Conservation (phyloP, 1,140 invertebrate genomes). For the Spodoptera frugiperda region DNA sequence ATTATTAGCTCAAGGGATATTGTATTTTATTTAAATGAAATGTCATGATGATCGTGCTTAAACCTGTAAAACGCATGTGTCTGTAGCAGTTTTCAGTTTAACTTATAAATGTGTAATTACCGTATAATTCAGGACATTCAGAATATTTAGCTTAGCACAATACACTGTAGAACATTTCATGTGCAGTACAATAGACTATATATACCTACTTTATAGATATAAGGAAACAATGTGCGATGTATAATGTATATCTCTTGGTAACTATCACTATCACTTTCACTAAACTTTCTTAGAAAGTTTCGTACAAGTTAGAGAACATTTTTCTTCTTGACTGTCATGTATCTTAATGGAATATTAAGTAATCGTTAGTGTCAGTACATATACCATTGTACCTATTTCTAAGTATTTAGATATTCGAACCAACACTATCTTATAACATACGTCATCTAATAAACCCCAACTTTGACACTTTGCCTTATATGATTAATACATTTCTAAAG, state of each 20-base stretch:
- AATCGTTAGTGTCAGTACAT: conserved; percentile 33
- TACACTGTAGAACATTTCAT: conserved; percentile 21
- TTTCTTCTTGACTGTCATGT: conserved; percentile 20
- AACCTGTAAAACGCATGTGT: conserved; percentile 29
- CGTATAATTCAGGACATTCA: conserved; percentile 38
- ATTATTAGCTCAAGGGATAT: conserved; percentile 42
- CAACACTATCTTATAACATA: conserved; percentile 46
- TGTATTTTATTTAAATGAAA: conserved; percentile 28
- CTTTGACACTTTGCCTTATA: conserved; percentile 84
- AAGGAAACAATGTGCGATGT: conserved; percentile 30
- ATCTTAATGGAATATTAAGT: conserved; percentile 6
- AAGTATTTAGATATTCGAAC: conserved; percentile 53
- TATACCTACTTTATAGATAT: conserved; percentile 16
- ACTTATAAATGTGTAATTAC: not conserved
- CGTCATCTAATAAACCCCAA: conserved; percentile 71
- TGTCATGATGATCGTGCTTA: conserved; percentile 17
- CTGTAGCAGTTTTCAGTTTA: conserved; percentile 40
- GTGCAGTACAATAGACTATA: conserved; percentile 44
- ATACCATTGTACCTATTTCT: conserved; percentile 14
- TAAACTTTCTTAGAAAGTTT: conserved; percentile 35
- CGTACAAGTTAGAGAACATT: conserved; percentile 2
- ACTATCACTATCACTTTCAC: conserved; percentile 35
- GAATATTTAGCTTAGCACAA: conserved; percentile 38
- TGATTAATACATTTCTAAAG: conserved; percentile 78
- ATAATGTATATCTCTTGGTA: conserved; percentile 40